Base-by-base conservation (phyloP, 2,888 invertebrate genomes). In the Achlya flavicornis region DNA sequence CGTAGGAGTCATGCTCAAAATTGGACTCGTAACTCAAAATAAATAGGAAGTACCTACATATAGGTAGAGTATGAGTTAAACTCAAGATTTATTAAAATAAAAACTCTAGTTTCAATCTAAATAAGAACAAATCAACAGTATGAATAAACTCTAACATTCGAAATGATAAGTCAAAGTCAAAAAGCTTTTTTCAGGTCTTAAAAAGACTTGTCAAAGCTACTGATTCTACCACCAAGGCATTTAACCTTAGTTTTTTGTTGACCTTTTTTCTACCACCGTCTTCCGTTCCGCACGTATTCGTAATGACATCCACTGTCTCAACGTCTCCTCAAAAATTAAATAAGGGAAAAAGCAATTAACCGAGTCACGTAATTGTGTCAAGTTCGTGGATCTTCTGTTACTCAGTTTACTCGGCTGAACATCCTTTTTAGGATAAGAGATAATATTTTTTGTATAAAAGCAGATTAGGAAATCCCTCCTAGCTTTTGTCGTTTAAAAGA, bases 361-460 rank as follows among this genome's bases (percentile, higher is more conserved):
- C n/a, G 14, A 48, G 48, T 16, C 48, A 48, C 48, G 48, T 48
- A 48, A 16, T 48, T 16, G 16, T 48, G n/a, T 48, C 16, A 48
- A 16, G n/a, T 16, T 16, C 48, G 14, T 4, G 46, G 14, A 46
- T 46, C 7, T 16, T 16, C 48, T 7, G 48, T 48, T 48, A 16
- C 48, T 48, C 48, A 48, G 16, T 46, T 46, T 46, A 46, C 48
- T 48, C n/a, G 48, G n/a, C n/a, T 16, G 48, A 48, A 14, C 46
- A 46, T 46, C 46, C 14, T 46, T 46, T 14, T 14, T 46, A 14
- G 14, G 14, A 46, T 14, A n/a, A 46, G n/a, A 14, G n/a, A 46
- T 11, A 12, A 46, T 12, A 46, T 46, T n/a, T 46, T 46, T 26
- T 46, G 46, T 46, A 12, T 46, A 46, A 46, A 46, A 41, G 41